These are phyloP conservation scores for Pyrochroa serraticornis DNA, from an alignment of 2,888 invertebrate species.

Conservation along the genomic window DNA sequence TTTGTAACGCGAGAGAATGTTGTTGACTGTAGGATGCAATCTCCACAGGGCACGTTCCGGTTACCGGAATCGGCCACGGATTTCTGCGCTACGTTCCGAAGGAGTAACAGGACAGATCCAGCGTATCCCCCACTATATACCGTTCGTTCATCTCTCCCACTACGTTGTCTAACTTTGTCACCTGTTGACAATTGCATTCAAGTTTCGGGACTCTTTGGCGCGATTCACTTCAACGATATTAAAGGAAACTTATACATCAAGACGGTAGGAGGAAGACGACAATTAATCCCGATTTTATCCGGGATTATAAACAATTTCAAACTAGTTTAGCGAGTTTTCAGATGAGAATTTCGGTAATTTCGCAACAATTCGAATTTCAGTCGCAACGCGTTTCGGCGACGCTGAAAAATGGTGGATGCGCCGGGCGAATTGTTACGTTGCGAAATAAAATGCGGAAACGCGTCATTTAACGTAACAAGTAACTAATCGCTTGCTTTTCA, in stretches of 20 bases:
- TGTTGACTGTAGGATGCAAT: constrained; percentile 23
- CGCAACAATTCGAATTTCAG: too few species aligned
- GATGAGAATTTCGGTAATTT: too few species aligned
- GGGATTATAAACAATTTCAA: too few species aligned
- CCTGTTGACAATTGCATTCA: constrained; percentile 46
- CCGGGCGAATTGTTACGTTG: too few species aligned
- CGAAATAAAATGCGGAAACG: too few species aligned
- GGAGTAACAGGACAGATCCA: constrained; percentile 19
- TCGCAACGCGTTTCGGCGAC: too few species aligned
- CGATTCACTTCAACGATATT: background rate
- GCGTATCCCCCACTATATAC: constrained; percentile 28
- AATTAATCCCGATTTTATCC: too few species aligned
- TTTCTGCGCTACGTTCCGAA: constrained; percentile 34
- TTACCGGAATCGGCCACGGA: constrained; percentile 34
- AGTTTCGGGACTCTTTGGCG: background rate
- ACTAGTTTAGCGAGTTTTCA: too few species aligned
- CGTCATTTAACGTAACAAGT: too few species aligned
- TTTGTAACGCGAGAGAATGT: constrained; percentile 20
- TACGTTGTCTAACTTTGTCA: constrained; percentile 39
- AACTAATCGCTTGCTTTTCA: too few species aligned
- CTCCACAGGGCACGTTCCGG: constrained; percentile 33
- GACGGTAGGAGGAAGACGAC: background rate
- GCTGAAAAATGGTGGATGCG: too few species aligned
- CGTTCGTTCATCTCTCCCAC: constrained; percentile 33
- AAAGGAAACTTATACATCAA: constrained; percentile 3